phyloP scores from a whole-genome alignment of 2,113 vertebrate species.

The Actinemys pallida region DNA sequence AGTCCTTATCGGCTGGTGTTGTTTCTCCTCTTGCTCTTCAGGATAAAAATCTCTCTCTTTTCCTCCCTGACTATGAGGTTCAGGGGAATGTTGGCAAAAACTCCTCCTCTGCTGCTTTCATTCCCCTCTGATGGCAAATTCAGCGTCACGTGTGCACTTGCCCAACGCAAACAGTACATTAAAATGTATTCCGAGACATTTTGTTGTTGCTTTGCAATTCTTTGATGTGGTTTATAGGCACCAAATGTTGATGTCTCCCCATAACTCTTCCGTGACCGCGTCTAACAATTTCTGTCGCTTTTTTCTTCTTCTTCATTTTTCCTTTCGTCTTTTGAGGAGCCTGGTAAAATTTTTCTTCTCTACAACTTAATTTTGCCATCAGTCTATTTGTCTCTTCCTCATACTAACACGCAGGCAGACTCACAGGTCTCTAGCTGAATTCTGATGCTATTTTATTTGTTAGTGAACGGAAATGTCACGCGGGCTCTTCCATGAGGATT shows the following conservation, averaged over 20 bases:
- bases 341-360: background rate
- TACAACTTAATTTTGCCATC: background rate
- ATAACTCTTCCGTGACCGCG: conserved; percentile 17
- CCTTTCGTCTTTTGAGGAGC: background rate
- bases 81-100: conserved; percentile 54
- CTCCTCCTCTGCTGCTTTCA: conserved; percentile 26
- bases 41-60: conserved; percentile 31
- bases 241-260: conserved; percentile 25
- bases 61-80: conserved; percentile 14
- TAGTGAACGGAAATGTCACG: background rate
- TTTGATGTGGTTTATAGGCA: conserved; percentile 51
- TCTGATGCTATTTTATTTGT: background rate
- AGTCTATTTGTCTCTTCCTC: background rate
- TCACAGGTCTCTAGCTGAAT: background rate
- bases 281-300: background rate
- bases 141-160: conserved; percentile 11
- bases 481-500: background rate
- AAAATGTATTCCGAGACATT: conserved; percentile 40
- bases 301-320: rapidly evolving
- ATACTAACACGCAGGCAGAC: background rate
- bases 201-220: background rate
- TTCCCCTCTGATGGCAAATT: conserved; percentile 46
- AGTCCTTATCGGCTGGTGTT: background rate
- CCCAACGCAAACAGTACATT: conserved; percentile 19
- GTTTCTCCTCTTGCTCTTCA: conserved; percentile 45